Evolutionary conservation across 2,888 invertebrate species (phyloP), one percentile per base, ranked within the genome.

Genomic region (Calliphora vomitoria): DNA sequence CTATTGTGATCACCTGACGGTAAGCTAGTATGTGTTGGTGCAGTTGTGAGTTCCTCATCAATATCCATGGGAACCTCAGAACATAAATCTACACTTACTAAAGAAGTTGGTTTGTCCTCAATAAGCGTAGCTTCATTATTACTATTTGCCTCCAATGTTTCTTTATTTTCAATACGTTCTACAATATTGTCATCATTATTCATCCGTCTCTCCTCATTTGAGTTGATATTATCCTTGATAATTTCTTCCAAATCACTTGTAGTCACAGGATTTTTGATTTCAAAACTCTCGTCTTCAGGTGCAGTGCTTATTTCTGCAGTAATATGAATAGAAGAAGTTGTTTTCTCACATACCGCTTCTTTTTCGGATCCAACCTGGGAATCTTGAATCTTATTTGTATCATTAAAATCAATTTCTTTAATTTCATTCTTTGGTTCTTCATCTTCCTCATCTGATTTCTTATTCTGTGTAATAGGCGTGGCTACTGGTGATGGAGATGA

Each of bases 61-160:
- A 92, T 92, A 62, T 92, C 92, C 92, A 92, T 92, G 1, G 92
- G 92, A 68, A 91, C 90, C 71, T 92, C 92, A 4, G 92, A 92
- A 8, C 92, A 89, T 13, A 91, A 91, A n/a, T 76, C 84, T 4
- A 58, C 11, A 69, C 82, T 66, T 20, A 44, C 44, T 66, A 55
- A 5, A 31, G 31, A 5, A 31, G 31, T n/a, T 60, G 20, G 8
- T 55, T 68, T 64, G 3, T 62, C 18, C 5, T 55, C 55, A 50
- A 75, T 41, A 41, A 10, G 38, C 10, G 15, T 31, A 18, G 0
- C 8, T 31, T 8, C 35, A 50, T 20, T 80, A 15, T 68, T 75
- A 44, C 58, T 74, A 10, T 62, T 69, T 25, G 8, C 78, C 8
- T 11, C 11, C 44, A 44, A 38, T 3, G n/a, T 64, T 15, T 71